Base-by-base conservation (phyloP, 2,888 invertebrate species). In the Eurois occulta region DNA sequence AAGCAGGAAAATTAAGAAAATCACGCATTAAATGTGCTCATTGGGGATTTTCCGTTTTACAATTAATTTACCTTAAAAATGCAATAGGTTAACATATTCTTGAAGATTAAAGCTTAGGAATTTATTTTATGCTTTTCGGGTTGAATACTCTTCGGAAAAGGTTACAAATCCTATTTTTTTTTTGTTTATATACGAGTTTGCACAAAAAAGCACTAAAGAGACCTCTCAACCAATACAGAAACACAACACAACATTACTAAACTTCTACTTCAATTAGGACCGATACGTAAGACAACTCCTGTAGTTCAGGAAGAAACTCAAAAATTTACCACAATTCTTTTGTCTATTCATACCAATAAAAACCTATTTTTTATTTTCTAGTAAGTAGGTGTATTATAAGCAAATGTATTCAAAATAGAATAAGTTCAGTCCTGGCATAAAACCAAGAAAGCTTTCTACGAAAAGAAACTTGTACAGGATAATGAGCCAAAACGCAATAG, bases 381-480 rank as follows among this genome's bases (percentile, higher is more conserved):
- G 35, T 75, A 77, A 78, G 67, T 84, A 81, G 35, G 52, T 72
- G 58, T 75, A 81, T 82, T 76, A 83, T 78, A 81, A 77, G 83
- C 77, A 85, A 91, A 90, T 87, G 69, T 85, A 89, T 91, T 90
- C 84, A 87, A 77, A 81, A 88, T 74, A 80, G 80, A 87, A 87
- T 84, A 90, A 86, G 78, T 87, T 85, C 76, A 80, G 75, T 80
- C 85, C 90, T 94, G 94, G 94, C 94, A 93, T 87, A 86, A 88
- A 87, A 94, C 93, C 94, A 94, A 93, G 90, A 92, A 91, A 91
- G 91, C 91, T 94, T 93, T 93, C 91, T 90, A 92, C 87, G 87
- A 90, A 91, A 91, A 91, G 90, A 91, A 92, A 91, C 89, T 89
- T 43, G 77, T 77, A 82, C 80, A 87, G 77, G 89, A 91, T 93